Percentiles rank a stretch among this genome's conserved stretches.
phyloP scores from a whole-genome alignment of 2,888 invertebrate genomes.

The Agonopterix heracliana region DNA sequence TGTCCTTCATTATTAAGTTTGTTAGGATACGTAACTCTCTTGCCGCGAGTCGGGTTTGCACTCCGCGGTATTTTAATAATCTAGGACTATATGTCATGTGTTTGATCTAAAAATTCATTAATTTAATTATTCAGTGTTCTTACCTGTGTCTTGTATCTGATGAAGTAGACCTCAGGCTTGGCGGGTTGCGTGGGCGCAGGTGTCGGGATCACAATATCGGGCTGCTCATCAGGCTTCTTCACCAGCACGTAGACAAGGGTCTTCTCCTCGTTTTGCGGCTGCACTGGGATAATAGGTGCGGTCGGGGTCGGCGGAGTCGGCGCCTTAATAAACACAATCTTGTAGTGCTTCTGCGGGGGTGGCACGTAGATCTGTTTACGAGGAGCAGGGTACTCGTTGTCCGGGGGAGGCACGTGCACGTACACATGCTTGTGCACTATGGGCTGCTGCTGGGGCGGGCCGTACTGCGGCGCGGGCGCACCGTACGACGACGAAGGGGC shows the following conservation, averaged over 20 bases:
- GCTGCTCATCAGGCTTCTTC: conserved; percentile 91
- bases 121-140: neutral
- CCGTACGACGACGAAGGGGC: conserved; percentile 58
- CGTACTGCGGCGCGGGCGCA: conserved; percentile 79
- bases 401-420: conserved; percentile 93
- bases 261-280: conserved; percentile 92
- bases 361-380: conserved; percentile 71
- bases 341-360: conserved; percentile 87
- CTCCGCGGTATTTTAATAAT: too few relatives aligned
- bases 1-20: too few relatives aligned
- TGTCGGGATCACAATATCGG: conserved; percentile 86
- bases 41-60: too few relatives aligned
- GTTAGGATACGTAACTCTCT: too few relatives aligned
- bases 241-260: conserved; percentile 91
- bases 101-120: too few relatives aligned
- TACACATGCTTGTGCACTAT: conserved; percentile 93
- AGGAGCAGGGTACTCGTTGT: conserved; percentile 84
- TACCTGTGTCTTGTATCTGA: conserved; percentile 91
- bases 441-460: conserved; percentile 83
- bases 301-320: conserved; percentile 79
- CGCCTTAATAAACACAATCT: conserved; percentile 89
- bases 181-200: conserved; percentile 90
- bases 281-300: conserved; percentile 78
- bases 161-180: conserved; percentile 94
- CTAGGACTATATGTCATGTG: too few relatives aligned